Evolutionary conservation across 2,888 invertebrate species (phyloP).

Genomic region (Eristalis tenax): DNA sequence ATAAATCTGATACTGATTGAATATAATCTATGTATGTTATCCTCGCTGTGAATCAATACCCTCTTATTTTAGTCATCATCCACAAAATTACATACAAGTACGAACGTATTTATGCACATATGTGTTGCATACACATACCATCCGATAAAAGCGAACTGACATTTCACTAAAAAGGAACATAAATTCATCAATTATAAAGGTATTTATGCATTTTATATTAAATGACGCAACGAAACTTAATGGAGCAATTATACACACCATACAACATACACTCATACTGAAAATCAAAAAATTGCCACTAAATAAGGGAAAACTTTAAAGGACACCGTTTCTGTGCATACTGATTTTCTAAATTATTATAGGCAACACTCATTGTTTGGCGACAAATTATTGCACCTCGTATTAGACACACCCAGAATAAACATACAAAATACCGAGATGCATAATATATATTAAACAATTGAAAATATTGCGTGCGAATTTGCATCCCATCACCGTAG

Average conservation of each 20-base stretch:
- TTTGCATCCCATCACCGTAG: neutral
- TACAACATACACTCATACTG: neutral
- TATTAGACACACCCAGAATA: conserved; percentile 55
- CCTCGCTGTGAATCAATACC: neutral
- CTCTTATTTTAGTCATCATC: neutral
- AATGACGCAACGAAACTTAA: neutral
- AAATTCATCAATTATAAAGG: neutral
- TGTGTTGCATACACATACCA: neutral
- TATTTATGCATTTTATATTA: neutral
- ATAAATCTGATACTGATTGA: neutral
- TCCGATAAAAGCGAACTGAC: neutral
- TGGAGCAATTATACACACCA: neutral
- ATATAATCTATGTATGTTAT: neutral
- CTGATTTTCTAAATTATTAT: neutral
- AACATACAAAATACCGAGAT: conserved; percentile 27
- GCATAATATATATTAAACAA: conserved; percentile 13
- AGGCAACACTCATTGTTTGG: neutral
- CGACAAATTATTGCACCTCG: neutral
- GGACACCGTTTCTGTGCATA: neutral
- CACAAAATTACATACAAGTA: neutral
- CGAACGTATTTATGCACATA: neutral
- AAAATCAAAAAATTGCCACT: neutral
- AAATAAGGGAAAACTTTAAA: neutral
- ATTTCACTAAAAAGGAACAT: neutral
- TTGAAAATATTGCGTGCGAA: neutral